Percentiles rank a stretch among this genome's conserved stretches.
These are phyloP conservation scores for Microplitis demolitor DNA, from an alignment of 1,140 invertebrate species.

Conservation along the genomic window DNA sequence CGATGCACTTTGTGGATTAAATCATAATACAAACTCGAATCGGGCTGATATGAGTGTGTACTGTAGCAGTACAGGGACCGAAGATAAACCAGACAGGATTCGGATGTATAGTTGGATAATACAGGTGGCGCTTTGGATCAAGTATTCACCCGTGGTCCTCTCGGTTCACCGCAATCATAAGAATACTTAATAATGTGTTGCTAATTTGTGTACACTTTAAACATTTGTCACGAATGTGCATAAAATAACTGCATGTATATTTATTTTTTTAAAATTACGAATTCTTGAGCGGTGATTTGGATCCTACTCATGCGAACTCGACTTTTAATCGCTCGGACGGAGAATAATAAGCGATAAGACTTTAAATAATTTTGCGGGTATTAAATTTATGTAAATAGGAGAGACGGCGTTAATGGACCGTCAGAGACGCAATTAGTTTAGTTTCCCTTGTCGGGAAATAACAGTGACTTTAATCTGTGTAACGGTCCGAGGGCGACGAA, in stretches of 20 bases:
- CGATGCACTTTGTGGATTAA: constrained; percentile 21
- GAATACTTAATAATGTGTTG: constrained; percentile 28
- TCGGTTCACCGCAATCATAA: constrained; percentile 19
- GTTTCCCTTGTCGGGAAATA: too few relatives aligned
- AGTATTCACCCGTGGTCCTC: constrained; percentile 32
- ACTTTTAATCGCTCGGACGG: too few relatives aligned
- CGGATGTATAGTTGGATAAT: constrained; percentile 31
- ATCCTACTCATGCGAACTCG: too few relatives aligned
- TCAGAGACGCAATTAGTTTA: too few relatives aligned
- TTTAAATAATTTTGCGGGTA: too few relatives aligned
- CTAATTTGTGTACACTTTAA: constrained; percentile 27
- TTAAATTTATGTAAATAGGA: too few relatives aligned
- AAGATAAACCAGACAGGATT: background rate
- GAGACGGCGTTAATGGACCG: too few relatives aligned
- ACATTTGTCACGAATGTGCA: constrained; percentile 30
- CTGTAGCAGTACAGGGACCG: too few relatives aligned
- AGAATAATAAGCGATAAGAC: too few relatives aligned
- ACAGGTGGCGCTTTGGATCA: constrained; percentile 34
- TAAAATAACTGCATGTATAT: background rate
- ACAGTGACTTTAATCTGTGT: too few relatives aligned
- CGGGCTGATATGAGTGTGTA: too few relatives aligned
- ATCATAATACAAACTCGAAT: constrained; percentile 27
- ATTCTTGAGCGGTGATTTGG: background rate
- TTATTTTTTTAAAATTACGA: background rate
- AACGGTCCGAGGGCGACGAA: too few relatives aligned